Conservation (phyloP, 2,888 invertebrate species). For the Dryocosmus kuriphilus region DNA sequence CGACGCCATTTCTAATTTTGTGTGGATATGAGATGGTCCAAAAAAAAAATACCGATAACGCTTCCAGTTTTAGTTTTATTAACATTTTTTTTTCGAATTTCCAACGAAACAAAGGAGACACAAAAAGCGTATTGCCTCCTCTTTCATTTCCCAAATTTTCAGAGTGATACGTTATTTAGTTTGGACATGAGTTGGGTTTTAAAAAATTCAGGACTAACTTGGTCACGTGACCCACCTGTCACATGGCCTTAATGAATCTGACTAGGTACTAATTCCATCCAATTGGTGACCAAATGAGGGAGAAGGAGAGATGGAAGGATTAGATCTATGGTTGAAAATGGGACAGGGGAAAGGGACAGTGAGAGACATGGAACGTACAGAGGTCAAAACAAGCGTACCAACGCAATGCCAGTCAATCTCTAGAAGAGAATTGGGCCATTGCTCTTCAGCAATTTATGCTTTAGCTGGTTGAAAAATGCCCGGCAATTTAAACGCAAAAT, state of each 20-base stretch:
- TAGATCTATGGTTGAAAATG: constrained; percentile 42
- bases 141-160: too few species aligned
- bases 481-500: constrained; percentile 44
- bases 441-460: constrained; percentile 64
- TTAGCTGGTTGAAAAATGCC: constrained; percentile 60
- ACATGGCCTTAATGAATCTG: constrained; percentile 1
- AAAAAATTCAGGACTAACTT: too few species aligned
- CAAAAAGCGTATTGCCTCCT: too few species aligned
- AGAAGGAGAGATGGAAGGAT: constrained; percentile 39
- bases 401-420: constrained; percentile 64
- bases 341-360: constrained; percentile 40
- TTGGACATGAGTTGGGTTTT: too few species aligned
- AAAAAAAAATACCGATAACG: too few species aligned
- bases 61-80: too few species aligned
- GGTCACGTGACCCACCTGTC: too few species aligned
- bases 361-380: constrained; percentile 35
- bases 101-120: too few species aligned
- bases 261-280: constrained; percentile 13
- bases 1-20: too few species aligned
- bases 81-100: too few species aligned
- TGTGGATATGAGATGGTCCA: too few species aligned
- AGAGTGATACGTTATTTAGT: too few species aligned
- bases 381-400: constrained; percentile 42
- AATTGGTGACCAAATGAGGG: neutral
- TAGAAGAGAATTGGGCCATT: constrained; percentile 62